Evolutionary conservation across 2,888 invertebrate species (phyloP).

Genomic region (Agonopterix subpropinquella): DNA sequence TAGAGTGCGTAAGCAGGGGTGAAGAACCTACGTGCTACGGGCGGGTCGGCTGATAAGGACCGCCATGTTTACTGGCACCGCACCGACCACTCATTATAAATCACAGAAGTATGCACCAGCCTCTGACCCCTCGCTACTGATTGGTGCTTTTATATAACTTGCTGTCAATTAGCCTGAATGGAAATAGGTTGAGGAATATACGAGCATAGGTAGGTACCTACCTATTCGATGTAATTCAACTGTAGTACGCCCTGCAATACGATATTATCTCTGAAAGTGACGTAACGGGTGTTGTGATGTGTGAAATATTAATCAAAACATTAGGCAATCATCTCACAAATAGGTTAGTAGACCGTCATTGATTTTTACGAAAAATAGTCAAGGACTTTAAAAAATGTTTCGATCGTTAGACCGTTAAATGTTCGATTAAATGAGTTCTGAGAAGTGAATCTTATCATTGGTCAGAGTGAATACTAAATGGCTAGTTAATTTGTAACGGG

Average conservation of each 20-base stretch:
- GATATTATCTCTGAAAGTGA: not conserved
- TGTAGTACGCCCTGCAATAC: not conserved
- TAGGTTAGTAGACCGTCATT: conserved; percentile 23
- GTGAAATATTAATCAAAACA: conserved; percentile 8
- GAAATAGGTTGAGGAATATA: not conserved
- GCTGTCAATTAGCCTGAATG: conserved; percentile 5
- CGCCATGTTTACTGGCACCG: conserved; percentile 41
- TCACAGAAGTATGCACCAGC: conserved; percentile 48
- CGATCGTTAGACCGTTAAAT: conserved; percentile 7
- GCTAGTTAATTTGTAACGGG: not conserved
- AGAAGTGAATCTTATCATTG: not conserved
- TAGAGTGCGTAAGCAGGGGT: conserved; percentile 28
- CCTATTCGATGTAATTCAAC: not conserved
- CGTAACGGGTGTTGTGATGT: not conserved
- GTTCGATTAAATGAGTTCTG: not conserved
- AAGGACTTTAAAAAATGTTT: conserved; percentile 8
- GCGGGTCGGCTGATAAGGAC: conserved; percentile 46
- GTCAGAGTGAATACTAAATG: not conserved
- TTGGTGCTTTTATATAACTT: conserved; percentile 23
- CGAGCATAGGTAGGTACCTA: not conserved
- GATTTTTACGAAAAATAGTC: conserved; percentile 4
- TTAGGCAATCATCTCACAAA: conserved; percentile 18
- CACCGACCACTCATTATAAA: conserved; percentile 49
- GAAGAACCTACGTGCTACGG: conserved; percentile 44
- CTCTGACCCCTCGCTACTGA: conserved; percentile 55